Conservation (phyloP, 2,888 invertebrate genomes). For the Mechanitis mazaeus region DNA sequence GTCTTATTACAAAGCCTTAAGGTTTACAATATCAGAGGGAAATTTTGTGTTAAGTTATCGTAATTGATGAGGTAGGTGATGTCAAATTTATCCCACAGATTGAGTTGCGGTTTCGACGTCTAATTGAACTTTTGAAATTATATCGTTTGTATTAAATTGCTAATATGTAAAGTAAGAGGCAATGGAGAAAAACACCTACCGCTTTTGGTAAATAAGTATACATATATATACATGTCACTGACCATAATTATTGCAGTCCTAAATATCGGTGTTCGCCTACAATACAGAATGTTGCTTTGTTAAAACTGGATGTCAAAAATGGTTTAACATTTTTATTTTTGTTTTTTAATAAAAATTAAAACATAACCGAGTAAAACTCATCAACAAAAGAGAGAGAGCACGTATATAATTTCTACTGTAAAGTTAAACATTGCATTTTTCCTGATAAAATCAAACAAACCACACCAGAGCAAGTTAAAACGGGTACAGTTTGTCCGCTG, state of each 20-base stretch:
- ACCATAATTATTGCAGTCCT: no score
- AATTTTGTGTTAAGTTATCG: conserved; percentile 23
- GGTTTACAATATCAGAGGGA: conserved; percentile 21
- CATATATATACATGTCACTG: no score
- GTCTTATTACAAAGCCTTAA: conserved; percentile 22
- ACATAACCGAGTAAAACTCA: not conserved
- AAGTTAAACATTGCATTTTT: conserved; percentile 12
- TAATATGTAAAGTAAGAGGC: no score
- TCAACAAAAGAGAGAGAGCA: conserved; percentile 4
- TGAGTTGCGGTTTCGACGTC: conserved; percentile 22
- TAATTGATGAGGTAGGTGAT: conserved; percentile 24
- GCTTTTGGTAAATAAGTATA: not conserved
- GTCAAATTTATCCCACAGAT: conserved; percentile 32
- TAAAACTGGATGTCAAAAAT: no score
- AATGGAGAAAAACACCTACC: no score
- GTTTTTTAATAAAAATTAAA: conserved; percentile 5
- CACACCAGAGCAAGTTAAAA: conserved; percentile 17
- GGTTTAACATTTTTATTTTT: not conserved
- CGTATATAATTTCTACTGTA: conserved; percentile 7
- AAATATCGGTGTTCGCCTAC: no score
- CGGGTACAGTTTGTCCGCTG: conserved; percentile 17
- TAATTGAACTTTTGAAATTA: conserved; percentile 18
- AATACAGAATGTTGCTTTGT: no score
- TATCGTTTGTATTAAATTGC: conserved; percentile 12
- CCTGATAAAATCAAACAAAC: conserved; percentile 14